Conservation (phyloP, 2,888 invertebrate species). For the Nomada flava region DNA sequence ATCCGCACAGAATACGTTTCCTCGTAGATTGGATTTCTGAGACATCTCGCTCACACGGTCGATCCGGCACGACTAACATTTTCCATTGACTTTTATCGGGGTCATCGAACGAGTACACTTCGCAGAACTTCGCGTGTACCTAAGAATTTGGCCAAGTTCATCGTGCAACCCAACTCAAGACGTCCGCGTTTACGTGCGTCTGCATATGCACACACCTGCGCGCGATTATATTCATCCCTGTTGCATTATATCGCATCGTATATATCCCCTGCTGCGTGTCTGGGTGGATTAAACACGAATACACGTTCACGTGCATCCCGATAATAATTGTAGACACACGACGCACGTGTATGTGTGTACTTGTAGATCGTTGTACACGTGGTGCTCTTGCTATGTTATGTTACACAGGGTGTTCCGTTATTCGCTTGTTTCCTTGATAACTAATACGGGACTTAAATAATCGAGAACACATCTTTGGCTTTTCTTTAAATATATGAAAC, state of each 20-base stretch:
- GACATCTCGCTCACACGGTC: neutral
- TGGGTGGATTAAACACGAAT: slow-evolving; percentile 38
- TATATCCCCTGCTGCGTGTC: slow-evolving; percentile 50
- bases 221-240: slow-evolving; percentile 46
- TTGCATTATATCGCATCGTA: slow-evolving; percentile 45
- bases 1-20: neutral
- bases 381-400: slow-evolving; percentile 25
- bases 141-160: slow-evolving; percentile 27
- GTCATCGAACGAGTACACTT: neutral
- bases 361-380: slow-evolving; percentile 1
- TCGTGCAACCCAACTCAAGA: neutral
- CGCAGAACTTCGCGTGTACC: neutral
- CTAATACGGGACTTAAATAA: too few relatives aligned
- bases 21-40: neutral
- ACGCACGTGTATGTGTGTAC: slow-evolving; percentile 14
- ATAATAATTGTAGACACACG: slow-evolving; percentile 29
- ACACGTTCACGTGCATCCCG: neutral
- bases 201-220: slow-evolving; percentile 27
- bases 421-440: too few relatives aligned
- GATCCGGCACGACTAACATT: slow-evolving; percentile 2
- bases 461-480: too few relatives aligned
- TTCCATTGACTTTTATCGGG: slow-evolving; percentile 8
- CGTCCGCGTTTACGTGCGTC: neutral
- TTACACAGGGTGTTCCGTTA: slow-evolving; percentile 20
- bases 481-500: too few relatives aligned